Percentiles rank a stretch among this genome's conserved stretches.
These are phyloP conservation scores for Sturnus vulgaris DNA, from an alignment of 2,113 vertebrate genomes.

Conservation along the genomic window DNA sequence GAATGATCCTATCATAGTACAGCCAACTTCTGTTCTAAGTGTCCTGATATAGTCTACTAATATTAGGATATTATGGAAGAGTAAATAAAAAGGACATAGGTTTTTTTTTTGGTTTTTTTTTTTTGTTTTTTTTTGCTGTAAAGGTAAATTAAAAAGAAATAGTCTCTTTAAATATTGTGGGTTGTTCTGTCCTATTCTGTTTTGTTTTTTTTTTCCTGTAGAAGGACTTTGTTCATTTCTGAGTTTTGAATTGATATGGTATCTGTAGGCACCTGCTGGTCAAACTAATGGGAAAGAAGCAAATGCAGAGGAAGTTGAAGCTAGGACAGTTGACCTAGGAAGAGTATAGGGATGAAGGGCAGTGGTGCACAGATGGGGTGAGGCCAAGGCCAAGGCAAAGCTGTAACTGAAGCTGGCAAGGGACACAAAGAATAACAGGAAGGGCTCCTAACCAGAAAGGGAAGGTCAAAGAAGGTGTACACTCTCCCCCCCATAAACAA, in stretches of 20 bases:
- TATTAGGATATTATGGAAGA: background rate
- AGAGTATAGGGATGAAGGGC: background rate
- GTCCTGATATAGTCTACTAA: background rate
- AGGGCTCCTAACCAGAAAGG: background rate
- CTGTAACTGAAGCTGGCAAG: background rate
- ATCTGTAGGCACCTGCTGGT: background rate
- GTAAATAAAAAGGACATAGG: background rate
- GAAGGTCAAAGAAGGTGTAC: background rate
- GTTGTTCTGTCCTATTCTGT: background rate
- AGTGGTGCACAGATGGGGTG: background rate
- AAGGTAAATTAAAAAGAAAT: background rate
- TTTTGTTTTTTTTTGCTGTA: background rate
- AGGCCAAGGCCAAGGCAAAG: background rate
- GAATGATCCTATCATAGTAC: background rate
- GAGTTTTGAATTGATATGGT: background rate
- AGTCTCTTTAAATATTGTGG: background rate
- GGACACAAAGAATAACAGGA: background rate
- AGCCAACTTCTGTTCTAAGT: background rate
- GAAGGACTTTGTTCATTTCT: background rate
- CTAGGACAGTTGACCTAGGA: background rate
- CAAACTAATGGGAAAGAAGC: background rate
- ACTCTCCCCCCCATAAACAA: fast-evolving
- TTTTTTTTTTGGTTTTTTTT: too few species aligned
- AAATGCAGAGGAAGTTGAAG: background rate
- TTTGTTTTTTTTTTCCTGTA: background rate